Percentiles rank a stretch among this genome's conserved stretches.
phyloP scores from a whole-genome alignment of 2,113 vertebrate genomes.

The Chaetodon auriga region DNA sequence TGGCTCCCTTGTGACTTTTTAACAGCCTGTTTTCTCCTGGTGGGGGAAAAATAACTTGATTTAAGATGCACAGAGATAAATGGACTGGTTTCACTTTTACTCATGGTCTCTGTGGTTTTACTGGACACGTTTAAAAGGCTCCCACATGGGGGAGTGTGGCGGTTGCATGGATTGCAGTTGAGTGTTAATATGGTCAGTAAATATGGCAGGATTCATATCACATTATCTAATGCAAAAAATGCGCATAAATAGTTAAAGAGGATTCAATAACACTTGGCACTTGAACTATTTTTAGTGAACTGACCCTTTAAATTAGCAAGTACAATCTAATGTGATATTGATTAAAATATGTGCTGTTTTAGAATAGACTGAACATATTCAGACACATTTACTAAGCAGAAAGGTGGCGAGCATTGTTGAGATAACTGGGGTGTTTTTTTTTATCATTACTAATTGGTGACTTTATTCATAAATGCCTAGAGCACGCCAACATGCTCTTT shows the following conservation, averaged over 20 bases:
- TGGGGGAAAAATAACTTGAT: slow-evolving; percentile 56
- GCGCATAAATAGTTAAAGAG: background rate
- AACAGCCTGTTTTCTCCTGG: slow-evolving; percentile 50
- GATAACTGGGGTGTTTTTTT: background rate
- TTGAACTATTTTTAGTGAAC: background rate
- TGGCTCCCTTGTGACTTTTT: slow-evolving; percentile 67
- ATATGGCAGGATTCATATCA: slow-evolving; percentile 3
- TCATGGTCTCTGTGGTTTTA: slow-evolving; percentile 30
- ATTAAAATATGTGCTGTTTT: background rate
- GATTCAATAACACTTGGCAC: background rate
- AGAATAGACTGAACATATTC: background rate
- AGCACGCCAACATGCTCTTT: background rate
- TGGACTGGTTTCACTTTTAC: slow-evolving; percentile 47
- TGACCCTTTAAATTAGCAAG: background rate
- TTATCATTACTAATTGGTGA: background rate
- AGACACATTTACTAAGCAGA: background rate
- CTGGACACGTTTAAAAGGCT: slow-evolving; percentile 37
- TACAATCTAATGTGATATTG: background rate
- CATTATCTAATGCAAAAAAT: slow-evolving; percentile 18
- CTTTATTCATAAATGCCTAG: background rate
- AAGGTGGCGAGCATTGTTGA: background rate
- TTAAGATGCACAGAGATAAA: slow-evolving; percentile 62
- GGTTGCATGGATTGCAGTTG: slow-evolving; percentile 14
- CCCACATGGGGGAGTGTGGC: slow-evolving; percentile 39
- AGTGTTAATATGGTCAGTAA: slow-evolving; percentile 3